phyloP scores from a whole-genome alignment of 2,888 invertebrate genomes.

The Podotricha telesiphe region DNA sequence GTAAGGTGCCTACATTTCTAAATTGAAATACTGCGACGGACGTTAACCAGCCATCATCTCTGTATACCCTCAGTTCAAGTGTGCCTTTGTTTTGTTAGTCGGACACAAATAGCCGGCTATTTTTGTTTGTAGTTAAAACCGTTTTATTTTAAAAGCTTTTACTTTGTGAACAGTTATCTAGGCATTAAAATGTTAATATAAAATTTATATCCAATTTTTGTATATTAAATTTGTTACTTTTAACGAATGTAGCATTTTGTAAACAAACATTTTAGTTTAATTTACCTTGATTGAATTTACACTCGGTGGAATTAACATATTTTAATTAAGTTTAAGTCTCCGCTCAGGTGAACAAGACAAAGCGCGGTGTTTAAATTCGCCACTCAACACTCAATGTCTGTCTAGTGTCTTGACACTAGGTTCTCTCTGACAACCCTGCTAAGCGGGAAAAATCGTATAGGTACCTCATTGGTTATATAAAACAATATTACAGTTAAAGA shows the following conservation, averaged over 20 bases:
- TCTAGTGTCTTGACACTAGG: no score
- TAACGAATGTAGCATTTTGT: neutral
- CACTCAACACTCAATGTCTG: no score
- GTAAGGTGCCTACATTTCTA: conserved; percentile 21
- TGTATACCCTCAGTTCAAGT: conserved; percentile 39
- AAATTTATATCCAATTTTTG: neutral
- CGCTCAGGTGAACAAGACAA: no score
- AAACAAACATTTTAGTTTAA: no score
- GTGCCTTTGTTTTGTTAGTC: conserved; percentile 40
- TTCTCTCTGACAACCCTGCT: no score
- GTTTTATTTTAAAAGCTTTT: conserved; percentile 28
- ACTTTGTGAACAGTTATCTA: conserved; percentile 8
- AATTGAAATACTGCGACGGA: conserved; percentile 39
- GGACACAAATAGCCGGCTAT: conserved; percentile 37
- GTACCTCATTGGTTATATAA: no score
- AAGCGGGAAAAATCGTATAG: no score
- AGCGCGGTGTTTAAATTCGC: no score
- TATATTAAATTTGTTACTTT: neutral
- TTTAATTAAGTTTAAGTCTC: no score
- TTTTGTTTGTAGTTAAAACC: conserved; percentile 37
- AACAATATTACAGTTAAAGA: no score
- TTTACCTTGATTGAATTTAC: no score
- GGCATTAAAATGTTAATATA: neutral
- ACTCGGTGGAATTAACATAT: no score
- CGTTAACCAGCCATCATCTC: conserved; percentile 37